Conservation (phyloP, 2,113 vertebrate species). For the Apistogramma diplotaenia region DNA sequence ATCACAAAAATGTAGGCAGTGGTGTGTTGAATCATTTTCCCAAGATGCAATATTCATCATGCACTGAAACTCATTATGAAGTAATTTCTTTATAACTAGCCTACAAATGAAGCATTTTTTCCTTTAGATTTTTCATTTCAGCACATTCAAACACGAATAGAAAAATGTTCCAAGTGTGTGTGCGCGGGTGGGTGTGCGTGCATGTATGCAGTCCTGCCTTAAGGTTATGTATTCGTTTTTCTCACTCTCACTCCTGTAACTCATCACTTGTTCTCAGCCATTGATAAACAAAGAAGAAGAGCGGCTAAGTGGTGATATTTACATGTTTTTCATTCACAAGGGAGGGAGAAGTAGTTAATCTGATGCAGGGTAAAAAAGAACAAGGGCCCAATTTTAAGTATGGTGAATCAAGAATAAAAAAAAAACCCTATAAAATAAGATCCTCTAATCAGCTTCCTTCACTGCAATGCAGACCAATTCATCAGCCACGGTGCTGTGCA, state of each 20-base stretch:
- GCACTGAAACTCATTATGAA: slow-evolving; percentile 24
- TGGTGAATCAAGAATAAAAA: not conserved
- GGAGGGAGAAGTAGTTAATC: not conserved
- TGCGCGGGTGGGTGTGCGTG: not conserved
- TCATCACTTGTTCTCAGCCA: slow-evolving; percentile 84
- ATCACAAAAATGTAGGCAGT: not conserved
- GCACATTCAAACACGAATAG: not conserved
- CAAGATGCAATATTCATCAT: slow-evolving; percentile 33
- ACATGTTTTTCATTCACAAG: not conserved
- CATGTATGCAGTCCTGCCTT: slow-evolving; percentile 50
- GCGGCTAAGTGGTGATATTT: not conserved
- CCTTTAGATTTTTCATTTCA: not conserved
- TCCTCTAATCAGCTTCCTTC: not conserved
- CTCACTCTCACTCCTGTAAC: slow-evolving; percentile 81
- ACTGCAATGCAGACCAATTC: slow-evolving; percentile 8
- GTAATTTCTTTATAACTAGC: slow-evolving; percentile 24
- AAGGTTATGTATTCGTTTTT: slow-evolving; percentile 78
- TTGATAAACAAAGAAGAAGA: slow-evolving; percentile 72
- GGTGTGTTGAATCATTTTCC: slow-evolving; percentile 17
- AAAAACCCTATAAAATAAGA: not conserved
- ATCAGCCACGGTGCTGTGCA: slow-evolving; percentile 20
- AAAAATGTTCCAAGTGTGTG: not conserved
- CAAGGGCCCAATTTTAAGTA: not conserved
- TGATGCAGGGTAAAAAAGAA: not conserved
- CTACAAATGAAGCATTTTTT: slow-evolving; percentile 18